phyloP scores from a whole-genome alignment of 1,140 invertebrate genomes.

The Copidosoma floridanum region DNA sequence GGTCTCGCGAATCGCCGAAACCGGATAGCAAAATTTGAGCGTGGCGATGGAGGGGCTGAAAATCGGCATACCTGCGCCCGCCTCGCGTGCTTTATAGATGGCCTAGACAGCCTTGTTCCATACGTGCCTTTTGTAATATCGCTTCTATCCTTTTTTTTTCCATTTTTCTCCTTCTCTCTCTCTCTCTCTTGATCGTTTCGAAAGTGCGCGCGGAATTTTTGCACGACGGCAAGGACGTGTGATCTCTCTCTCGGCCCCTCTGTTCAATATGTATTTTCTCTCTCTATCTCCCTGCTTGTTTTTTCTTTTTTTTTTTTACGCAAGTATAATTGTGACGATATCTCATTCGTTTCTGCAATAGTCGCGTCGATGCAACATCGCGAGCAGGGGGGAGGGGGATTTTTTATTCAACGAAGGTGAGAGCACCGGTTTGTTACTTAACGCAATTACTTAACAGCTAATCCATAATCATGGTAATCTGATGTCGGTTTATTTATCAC shows the following conservation, averaged over 20 bases:
- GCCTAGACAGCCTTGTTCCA: too few species aligned
- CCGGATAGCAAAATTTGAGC: too few species aligned
- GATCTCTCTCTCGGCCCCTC: neutral
- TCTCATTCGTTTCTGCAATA: neutral
- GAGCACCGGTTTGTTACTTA: neutral
- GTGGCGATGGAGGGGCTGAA: too few species aligned
- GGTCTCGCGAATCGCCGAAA: neutral
- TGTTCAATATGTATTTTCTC: neutral
- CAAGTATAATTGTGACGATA: neutral
- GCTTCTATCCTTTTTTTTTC: neutral
- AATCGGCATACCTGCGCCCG: too few species aligned
- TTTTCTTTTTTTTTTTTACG: too few species aligned
- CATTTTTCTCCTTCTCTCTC: neutral
- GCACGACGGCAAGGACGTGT: neutral
- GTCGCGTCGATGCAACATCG: neutral
- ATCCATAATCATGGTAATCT: constrained; percentile 4
- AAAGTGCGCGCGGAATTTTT: neutral
- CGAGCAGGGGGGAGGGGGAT: neutral
- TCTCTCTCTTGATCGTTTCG: neutral
- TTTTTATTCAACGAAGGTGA: neutral
- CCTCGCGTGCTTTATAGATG: too few species aligned
- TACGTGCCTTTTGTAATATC: neutral
- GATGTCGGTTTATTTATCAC: too few species aligned
- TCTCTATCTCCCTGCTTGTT: neutral
- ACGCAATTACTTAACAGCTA: neutral